Conservation (phyloP, 2,797 vertebrate genomes). For the Euthynnus affinis region DNA sequence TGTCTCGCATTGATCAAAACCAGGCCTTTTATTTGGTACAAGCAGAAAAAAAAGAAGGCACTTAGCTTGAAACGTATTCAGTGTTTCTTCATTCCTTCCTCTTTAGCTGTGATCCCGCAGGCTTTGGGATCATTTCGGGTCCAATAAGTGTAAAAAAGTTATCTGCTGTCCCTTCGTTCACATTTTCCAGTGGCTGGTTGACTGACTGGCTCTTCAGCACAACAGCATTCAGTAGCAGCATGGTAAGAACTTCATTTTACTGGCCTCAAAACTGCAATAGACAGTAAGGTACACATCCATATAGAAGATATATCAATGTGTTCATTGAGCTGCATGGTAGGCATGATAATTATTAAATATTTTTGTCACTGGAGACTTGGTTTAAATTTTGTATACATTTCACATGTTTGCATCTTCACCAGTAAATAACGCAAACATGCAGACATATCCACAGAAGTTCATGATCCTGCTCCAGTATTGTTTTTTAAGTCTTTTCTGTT, state of each 20-base stretch:
- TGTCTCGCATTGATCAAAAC: conserved; percentile 51
- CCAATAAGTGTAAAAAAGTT: conserved; percentile 27
- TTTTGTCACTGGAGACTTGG: neutral
- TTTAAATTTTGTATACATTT: too few relatives aligned
- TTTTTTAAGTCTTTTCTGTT: neutral
- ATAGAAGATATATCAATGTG: too few relatives aligned
- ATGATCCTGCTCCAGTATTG: neutral
- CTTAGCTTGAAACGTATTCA: conserved; percentile 54
- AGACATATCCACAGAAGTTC: neutral
- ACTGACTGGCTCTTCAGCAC: conserved; percentile 28
- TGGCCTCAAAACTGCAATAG: neutral
- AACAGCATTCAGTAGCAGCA: conserved; percentile 29
- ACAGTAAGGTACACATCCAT: too few relatives aligned
- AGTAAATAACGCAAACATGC: neutral
- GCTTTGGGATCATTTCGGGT: conserved; percentile 52
- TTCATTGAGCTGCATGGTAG: neutral
- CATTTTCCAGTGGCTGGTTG: conserved; percentile 37
- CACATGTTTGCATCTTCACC: neutral
- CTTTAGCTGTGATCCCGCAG: conserved; percentile 50
- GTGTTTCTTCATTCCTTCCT: conserved; percentile 55
- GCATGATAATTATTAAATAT: neutral
- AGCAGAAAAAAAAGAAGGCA: conserved; percentile 20
- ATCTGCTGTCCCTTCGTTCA: conserved; percentile 45
- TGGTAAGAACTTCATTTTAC: conserved; percentile 74
- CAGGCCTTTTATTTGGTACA: conserved; percentile 37